A percentile compares a stretch with the other conserved stretches of the same genome.
Conservation (phyloP, 1,140 invertebrate species). For the Bombus polaris region DNA sequence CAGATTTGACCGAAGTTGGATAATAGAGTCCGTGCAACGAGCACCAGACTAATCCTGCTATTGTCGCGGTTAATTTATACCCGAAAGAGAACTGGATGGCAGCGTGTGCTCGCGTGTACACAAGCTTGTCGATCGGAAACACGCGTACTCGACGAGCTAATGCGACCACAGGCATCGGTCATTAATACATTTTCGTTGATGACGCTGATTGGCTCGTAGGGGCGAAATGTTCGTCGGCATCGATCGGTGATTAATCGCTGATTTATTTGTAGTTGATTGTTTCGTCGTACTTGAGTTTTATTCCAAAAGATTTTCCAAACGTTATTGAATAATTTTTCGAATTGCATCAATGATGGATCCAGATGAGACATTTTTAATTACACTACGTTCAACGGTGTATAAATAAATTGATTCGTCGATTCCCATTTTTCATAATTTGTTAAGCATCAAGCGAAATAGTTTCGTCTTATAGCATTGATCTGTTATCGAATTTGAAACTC, state of each 20-base stretch:
- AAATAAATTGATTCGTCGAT: no score
- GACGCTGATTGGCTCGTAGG: not conserved
- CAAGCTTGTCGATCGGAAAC: not conserved
- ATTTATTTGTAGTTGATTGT: not conserved
- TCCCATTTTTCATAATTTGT: no score
- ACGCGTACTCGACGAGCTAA: not conserved
- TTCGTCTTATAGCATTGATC: no score
- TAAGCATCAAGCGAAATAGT: no score
- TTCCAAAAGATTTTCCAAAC: fast-evolving
- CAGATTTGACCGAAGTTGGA: not conserved
- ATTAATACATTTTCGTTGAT: not conserved
- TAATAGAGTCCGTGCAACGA: conserved; percentile 1
- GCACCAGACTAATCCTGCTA: not conserved
- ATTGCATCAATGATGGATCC: no score
- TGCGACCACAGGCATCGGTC: not conserved
- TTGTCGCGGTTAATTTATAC: conserved; percentile 34
- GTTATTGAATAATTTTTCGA: not conserved
- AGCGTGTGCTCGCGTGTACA: not conserved
- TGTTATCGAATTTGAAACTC: no score
- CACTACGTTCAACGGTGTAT: no score
- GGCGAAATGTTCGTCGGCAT: not conserved
- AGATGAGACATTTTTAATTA: no score
- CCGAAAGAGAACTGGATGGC: conserved; percentile 9
- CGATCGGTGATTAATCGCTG: not conserved
- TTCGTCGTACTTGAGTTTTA: not conserved